phyloP scores from a whole-genome alignment of 2,888 invertebrate species.

The Cephus pulcher region DNA sequence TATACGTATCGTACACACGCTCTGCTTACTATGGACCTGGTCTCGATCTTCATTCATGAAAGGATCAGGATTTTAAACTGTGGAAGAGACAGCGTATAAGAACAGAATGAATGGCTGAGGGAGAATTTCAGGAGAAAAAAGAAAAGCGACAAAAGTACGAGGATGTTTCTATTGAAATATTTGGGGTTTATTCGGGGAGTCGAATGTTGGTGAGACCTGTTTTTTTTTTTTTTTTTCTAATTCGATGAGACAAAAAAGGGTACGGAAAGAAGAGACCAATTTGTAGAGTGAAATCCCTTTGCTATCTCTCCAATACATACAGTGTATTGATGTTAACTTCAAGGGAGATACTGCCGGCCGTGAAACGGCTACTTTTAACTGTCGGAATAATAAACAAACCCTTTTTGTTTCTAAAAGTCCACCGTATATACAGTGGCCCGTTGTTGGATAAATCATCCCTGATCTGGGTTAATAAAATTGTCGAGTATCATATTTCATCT shows the following conservation, averaged over 20 bases:
- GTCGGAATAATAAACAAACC: constrained; percentile 35
- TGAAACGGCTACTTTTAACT: constrained; percentile 24
- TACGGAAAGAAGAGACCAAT: neutral
- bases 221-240: neutral
- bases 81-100: neutral
- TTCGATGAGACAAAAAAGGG: neutral
- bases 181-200: neutral
- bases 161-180: neutral
- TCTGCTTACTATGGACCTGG: neutral
- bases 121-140: neutral
- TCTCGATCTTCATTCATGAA: constrained; percentile 8
- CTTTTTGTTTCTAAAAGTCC: constrained; percentile 28
- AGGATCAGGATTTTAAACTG: neutral
- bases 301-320: neutral
- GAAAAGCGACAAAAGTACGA: neutral
- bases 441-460: constrained; percentile 36
- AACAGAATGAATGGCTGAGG: neutral
- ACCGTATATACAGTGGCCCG: constrained; percentile 35
- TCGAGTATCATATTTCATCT: constrained; percentile 39
- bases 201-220: neutral
- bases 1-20: constrained; percentile 19
- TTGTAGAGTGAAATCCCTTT: neutral
- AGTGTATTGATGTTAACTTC: neutral
- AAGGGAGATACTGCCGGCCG: neutral
- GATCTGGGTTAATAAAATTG: constrained; percentile 50